A percentile compares a stretch with the other conserved stretches of the same genome.
phyloP scores from a whole-genome alignment of 2,113 vertebrate species.

The Anas platyrhynchos region DNA sequence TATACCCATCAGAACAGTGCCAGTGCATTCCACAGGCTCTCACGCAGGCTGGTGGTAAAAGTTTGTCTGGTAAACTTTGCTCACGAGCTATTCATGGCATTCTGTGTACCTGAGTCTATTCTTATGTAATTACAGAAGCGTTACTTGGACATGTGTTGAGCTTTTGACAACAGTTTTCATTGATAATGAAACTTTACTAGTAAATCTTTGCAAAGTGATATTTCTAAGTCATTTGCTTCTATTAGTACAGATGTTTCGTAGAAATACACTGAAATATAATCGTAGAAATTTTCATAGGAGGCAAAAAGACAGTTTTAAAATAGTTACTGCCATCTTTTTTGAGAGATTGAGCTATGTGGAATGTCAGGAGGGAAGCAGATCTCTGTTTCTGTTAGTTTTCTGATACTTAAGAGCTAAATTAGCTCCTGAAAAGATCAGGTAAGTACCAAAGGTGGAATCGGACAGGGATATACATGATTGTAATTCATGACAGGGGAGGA shows the following conservation, averaged over 20 bases:
- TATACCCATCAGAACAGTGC: accelerated
- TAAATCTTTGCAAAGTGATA: not conserved
- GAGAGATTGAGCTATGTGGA: not conserved
- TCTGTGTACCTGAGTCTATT: too few species aligned
- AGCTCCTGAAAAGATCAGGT: not conserved
- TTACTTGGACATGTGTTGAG: not conserved
- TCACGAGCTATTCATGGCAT: not conserved
- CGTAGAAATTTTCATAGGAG: not conserved
- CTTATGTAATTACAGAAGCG: not conserved
- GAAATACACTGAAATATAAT: not conserved
- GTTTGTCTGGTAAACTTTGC: not conserved
- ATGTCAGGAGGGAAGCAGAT: not conserved
- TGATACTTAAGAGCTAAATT: not conserved
- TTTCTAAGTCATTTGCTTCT: not conserved
- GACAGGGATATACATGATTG: accelerated
- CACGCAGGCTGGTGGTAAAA: not conserved
- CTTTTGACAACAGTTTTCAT: not conserved
- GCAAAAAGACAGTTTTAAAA: not conserved
- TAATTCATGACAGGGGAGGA: not conserved
- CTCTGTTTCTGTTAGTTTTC: not conserved
- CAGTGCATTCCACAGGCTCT: not conserved
- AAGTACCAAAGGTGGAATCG: not conserved
- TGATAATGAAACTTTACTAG: not conserved
- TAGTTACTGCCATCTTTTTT: not conserved
- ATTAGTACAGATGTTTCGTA: not conserved